Evolutionary conservation across 2,888 invertebrate genomes (phyloP).

Genomic region (Trichopria drosophilae): DNA sequence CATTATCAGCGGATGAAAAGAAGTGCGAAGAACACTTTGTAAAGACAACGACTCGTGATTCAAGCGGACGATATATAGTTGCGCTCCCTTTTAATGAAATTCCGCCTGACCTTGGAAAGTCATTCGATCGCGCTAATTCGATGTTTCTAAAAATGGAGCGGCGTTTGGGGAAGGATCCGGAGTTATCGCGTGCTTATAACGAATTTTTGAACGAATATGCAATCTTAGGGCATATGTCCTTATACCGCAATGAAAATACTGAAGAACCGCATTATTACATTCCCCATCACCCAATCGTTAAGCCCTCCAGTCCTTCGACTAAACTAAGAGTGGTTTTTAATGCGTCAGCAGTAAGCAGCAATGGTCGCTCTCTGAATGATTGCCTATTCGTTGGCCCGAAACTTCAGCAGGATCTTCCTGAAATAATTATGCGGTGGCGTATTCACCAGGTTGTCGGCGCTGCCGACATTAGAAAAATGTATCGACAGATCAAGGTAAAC

Average conservation of each 20-base stretch:
- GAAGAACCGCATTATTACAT: too few species aligned
- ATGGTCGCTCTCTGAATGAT: neutral
- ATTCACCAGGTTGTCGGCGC: too few species aligned
- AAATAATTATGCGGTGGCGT: too few species aligned
- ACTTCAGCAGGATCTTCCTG: neutral
- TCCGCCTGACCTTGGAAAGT: neutral
- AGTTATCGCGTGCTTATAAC: too few species aligned
- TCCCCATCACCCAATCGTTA: too few species aligned
- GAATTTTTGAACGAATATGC: too few species aligned
- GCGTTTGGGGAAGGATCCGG: neutral
- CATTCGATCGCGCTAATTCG: neutral
- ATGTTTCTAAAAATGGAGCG: constrained; percentile 3
- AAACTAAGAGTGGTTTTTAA: neutral
- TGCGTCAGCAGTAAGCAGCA: neutral
- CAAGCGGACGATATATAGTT: constrained; percentile 13
- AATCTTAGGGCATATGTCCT: too few species aligned
- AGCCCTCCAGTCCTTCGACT: neutral
- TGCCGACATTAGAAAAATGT: too few species aligned
- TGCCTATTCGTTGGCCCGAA: neutral
- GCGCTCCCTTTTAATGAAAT: constrained; percentile 5
- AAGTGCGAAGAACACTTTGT: constrained; percentile 15
- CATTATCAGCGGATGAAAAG: too few species aligned
- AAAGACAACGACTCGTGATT: constrained; percentile 2
- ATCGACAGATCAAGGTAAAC: too few species aligned
- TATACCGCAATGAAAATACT: too few species aligned